Base-by-base conservation (phyloP, 1,140 invertebrate genomes). In the Tetramorium simillimum region DNA sequence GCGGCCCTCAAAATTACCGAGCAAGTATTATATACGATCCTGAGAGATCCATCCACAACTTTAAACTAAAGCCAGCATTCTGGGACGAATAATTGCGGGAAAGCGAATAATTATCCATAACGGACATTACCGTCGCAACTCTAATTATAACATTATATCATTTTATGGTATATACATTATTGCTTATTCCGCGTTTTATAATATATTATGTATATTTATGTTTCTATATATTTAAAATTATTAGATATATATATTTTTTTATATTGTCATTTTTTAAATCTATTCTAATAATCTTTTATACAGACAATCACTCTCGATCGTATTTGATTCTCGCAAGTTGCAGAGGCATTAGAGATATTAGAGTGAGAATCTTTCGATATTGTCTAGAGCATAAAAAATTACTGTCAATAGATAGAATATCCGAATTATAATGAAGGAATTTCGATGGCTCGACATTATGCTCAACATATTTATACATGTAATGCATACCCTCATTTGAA, bases 1-100 rank as follows among this genome's bases (percentile, higher is more conserved):
- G n/a, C 75, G 53, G 69, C 69, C 86, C 86, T 88, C 86, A 91
- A 91, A 92, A 92, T 92, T 90, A 92, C 89, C 89, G 78, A 87
- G 87, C 75, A 85, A 90, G 89, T 87, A 87, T 92, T 90, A 87
- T 88, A 88, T 51, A 69, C 12, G 51, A 65, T 49, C 12, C 73
- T 58, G 24, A 18, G 70, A 70, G 75, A 89, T 86, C 88, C 78
- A 62, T 62, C 82, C 85, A 70, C 49, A 88, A 90, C 75, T 90
- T 90, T 80, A 88, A 90, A 87, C 78, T 85, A 75, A 80, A 87
- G 56, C 76, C 80, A 65, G 86, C 62, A 53, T 78, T 51, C 51
- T 53, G 58, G 72, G 62, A 86, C 60, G 49, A 82, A 89, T 90
- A 90, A 90, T 86, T 24, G 73, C 53, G 21, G 56, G 43, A 69